Evolutionary conservation across 1,140 invertebrate genomes (phyloP).

Genomic region (Ladona fulva): DNA sequence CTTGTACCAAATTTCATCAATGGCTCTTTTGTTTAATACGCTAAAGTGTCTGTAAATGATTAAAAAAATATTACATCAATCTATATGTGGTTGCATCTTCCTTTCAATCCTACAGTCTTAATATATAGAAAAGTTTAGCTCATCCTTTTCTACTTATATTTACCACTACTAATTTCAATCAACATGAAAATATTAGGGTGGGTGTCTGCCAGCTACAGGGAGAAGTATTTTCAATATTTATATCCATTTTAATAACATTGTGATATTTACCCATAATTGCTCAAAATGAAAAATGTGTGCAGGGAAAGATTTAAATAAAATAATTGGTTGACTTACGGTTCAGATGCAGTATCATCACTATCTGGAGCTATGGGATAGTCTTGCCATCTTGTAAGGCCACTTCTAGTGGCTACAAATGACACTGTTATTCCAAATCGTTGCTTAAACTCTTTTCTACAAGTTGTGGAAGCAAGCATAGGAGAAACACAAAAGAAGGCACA

Average conservation of each 20-base stretch:
- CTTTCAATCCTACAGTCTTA: too few relatives aligned
- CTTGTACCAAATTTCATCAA: conserved; percentile 89
- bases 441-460: conserved; percentile 63
- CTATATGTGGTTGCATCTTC: background rate
- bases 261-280: too few relatives aligned
- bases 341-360: background rate
- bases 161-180: conserved; percentile 14
- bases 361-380: conserved; percentile 45
- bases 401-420: conserved; percentile 80
- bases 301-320: background rate
- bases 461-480: conserved; percentile 31
- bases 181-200: too few relatives aligned
- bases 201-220: too few relatives aligned
- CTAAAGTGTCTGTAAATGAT: conserved; percentile 40
- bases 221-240: too few relatives aligned
- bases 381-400: conserved; percentile 79
- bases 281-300: too few relatives aligned
- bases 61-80: background rate
- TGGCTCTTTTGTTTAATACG: conserved; percentile 59
- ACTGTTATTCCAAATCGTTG: conserved; percentile 73
- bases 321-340: conserved; percentile 18
- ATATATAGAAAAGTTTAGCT: too few relatives aligned
- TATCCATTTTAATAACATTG: too few relatives aligned
- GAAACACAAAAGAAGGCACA: conserved; percentile 32
- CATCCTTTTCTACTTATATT: conserved; percentile 15